Evolutionary conservation across 2,797 vertebrate species (phyloP).

Genomic region (Coregonus suidteri): DNA sequence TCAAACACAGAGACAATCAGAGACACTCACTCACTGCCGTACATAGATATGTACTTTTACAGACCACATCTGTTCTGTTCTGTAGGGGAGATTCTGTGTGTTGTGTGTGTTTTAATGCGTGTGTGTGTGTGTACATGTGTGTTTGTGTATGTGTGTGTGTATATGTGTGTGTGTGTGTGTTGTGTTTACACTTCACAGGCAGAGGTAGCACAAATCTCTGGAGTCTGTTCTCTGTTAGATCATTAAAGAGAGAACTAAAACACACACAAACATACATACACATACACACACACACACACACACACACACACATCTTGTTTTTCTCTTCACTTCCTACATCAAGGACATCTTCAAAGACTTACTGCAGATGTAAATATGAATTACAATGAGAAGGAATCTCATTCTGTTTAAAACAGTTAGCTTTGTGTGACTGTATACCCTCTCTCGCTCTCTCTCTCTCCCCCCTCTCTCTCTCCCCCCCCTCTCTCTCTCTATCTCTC

Average conservation of each 20-base stretch:
- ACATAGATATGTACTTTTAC: not conserved
- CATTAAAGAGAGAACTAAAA: not conserved
- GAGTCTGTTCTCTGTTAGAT: slow-evolving; percentile 1
- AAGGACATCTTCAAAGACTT: slow-evolving; percentile 1
- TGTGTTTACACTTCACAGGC: not conserved
- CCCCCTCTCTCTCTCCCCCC: too few species aligned
- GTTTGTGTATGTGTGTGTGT: not conserved
- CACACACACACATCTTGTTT: not conserved
- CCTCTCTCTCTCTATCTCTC: too few species aligned
- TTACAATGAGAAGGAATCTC: not conserved
- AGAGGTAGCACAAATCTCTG: not conserved
- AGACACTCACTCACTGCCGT: not conserved
- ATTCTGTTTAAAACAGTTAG: not conserved
- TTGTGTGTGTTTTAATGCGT: not conserved
- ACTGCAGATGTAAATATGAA: not conserved
- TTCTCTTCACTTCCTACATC: not conserved
- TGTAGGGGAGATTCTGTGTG: not conserved
- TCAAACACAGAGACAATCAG: not conserved
- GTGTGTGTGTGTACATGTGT: slow-evolving; percentile 9
- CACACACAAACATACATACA: too few species aligned
- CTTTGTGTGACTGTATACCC: too few species aligned
- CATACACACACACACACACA: too few species aligned
- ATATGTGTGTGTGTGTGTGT: slow-evolving; percentile 4
- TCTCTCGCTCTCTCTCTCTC: too few species aligned
- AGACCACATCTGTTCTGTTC: not conserved